Conservation (phyloP, 2,113 vertebrate species). For the Grallaria varia region DNA sequence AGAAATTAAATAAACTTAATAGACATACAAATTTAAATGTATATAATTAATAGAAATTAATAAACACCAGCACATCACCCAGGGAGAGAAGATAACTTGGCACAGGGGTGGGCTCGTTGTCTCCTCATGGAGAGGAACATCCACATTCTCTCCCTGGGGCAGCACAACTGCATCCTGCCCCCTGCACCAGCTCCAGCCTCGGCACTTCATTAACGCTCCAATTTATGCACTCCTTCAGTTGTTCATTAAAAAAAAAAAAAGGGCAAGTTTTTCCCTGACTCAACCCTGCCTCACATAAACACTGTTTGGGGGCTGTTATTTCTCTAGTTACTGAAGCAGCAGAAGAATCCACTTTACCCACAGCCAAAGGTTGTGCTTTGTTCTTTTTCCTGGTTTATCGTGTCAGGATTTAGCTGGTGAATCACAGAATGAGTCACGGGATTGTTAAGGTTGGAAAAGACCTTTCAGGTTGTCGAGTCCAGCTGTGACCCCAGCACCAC, state of each 20-base stretch:
- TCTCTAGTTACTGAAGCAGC: not conserved
- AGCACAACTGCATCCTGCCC: not conserved
- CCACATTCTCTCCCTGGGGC: not conserved
- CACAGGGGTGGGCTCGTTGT: not conserved
- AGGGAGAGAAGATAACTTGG: fast-evolving
- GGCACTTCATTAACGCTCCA: not conserved
- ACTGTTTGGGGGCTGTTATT: not conserved
- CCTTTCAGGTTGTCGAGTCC: not conserved
- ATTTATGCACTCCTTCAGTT: not conserved
- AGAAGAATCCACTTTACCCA: not conserved
- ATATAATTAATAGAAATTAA: too few species aligned
- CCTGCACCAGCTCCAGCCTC: not conserved
- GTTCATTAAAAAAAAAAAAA: not conserved
- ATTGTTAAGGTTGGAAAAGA: not conserved
- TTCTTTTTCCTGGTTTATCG: not conserved
- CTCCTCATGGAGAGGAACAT: not conserved
- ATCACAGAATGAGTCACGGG: not conserved
- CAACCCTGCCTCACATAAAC: not conserved
- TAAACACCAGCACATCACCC: not conserved
- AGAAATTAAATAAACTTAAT: too few species aligned
- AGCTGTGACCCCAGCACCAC: not conserved
- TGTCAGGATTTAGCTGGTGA: not conserved
- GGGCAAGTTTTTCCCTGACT: not conserved
- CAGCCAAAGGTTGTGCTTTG: not conserved
- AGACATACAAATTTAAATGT: too few species aligned